These are phyloP conservation scores for Dromas ardeola DNA, from an alignment of 2,113 vertebrate genomes.

Conservation along the genomic window DNA sequence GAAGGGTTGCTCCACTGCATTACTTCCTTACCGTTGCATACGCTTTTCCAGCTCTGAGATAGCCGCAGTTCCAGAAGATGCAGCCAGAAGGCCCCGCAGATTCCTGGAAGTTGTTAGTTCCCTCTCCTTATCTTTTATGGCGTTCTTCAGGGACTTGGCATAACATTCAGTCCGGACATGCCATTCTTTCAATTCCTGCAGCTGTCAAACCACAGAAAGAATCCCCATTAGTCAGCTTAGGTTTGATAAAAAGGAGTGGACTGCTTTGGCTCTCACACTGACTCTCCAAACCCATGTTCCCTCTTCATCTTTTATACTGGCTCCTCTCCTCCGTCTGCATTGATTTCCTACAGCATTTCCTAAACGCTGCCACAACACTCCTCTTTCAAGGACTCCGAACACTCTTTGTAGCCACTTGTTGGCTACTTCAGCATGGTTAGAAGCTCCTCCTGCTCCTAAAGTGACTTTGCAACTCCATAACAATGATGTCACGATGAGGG, in stretches of 20 bases:
- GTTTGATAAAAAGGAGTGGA: background rate
- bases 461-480: background rate
- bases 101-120: constrained; percentile 69
- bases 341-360: background rate
- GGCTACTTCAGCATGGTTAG: background rate
- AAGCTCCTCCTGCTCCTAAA: background rate
- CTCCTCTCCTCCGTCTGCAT: background rate
- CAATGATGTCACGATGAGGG: background rate
- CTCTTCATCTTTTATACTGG: background rate
- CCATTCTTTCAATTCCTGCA: constrained; percentile 78
- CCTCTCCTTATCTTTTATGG: constrained; percentile 71
- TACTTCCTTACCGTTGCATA: constrained; percentile 74
- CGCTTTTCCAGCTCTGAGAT: constrained; percentile 78
- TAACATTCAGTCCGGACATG: constrained; percentile 64
- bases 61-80: constrained; percentile 38
- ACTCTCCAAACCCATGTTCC: background rate
- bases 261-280: background rate
- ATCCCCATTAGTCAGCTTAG: background rate
- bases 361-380: background rate
- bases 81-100: constrained; percentile 66
- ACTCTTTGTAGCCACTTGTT: background rate
- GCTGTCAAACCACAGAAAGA: constrained; percentile 63
- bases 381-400: background rate
- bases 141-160: constrained; percentile 63
- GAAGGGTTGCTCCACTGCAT: background rate